Percentiles rank a stretch among this genome's conserved stretches.
phyloP scores from a whole-genome alignment of 2,113 vertebrate genomes.

The Daubentonia madagascariensis region DNA sequence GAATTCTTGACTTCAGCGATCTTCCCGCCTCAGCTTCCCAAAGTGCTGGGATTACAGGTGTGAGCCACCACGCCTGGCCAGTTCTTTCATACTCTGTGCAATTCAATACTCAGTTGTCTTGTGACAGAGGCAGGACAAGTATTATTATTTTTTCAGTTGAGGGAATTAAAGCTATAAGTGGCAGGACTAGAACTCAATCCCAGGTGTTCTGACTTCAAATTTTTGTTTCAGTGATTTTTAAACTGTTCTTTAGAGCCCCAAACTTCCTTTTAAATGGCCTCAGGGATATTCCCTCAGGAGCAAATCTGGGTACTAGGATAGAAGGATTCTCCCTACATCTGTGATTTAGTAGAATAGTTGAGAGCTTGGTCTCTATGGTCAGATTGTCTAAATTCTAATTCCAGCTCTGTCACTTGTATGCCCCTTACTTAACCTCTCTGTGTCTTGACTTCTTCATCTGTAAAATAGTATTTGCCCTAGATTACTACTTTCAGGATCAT shows the following conservation, averaged over 20 bases:
- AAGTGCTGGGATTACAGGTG: too few relatives aligned
- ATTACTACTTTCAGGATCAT: slow-evolving; percentile 9
- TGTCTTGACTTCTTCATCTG: not conserved
- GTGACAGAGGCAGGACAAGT: not conserved
- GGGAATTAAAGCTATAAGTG: not conserved
- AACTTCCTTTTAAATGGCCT: not conserved
- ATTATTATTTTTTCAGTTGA: not conserved
- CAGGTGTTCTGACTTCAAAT: not conserved
- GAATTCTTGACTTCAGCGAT: too few relatives aligned
- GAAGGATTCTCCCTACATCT: not conserved
- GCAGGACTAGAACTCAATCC: not conserved
- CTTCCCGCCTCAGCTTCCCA: too few relatives aligned
- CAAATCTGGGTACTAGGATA: not conserved
- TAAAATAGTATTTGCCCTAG: not conserved
- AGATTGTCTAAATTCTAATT: not conserved
- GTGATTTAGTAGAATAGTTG: not conserved
- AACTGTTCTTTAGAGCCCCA: not conserved
- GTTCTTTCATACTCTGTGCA: not conserved
- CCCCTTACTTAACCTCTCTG: not conserved
- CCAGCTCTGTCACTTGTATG: not conserved
- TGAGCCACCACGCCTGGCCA: too few relatives aligned
- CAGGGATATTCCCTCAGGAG: not conserved
- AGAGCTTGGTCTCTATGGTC: not conserved
- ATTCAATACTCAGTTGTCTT: not conserved
- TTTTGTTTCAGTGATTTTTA: not conserved